Evolutionary conservation across 2,888 invertebrate genomes (phyloP).

Genomic region (Heliconius cydno): DNA sequence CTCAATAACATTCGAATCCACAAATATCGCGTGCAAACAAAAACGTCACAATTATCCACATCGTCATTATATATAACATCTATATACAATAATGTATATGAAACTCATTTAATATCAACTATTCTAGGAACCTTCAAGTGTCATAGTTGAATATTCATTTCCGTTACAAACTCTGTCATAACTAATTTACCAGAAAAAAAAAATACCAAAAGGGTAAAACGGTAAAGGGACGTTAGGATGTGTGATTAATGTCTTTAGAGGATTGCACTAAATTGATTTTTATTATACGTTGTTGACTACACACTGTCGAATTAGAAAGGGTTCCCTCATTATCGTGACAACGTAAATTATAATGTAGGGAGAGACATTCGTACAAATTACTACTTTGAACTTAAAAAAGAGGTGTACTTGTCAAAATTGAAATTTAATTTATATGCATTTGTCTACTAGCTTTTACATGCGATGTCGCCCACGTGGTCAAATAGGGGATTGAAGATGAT

Average conservation of each 20-base stretch:
- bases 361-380: slow-evolving; percentile 16
- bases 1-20: no score
- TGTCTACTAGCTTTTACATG: slow-evolving; percentile 24
- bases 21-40: no score
- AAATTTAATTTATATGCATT: slow-evolving; percentile 24
- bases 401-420: not conserved
- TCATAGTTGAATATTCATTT: slow-evolving; percentile 26
- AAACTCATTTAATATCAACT: not conserved
- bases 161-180: slow-evolving; percentile 29
- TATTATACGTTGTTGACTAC: slow-evolving; percentile 65
- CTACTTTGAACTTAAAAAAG: slow-evolving; percentile 1
- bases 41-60: not conserved
- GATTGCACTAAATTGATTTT: slow-evolving; percentile 74
- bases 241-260: slow-evolving; percentile 70
- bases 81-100: not conserved
- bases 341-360: slow-evolving; percentile 40
- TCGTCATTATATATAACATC: not conserved
- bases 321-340: slow-evolving; percentile 49
- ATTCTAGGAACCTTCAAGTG: not conserved
- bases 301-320: slow-evolving; percentile 51
- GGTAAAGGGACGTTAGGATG: slow-evolving; percentile 53
- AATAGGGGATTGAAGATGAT: no score
- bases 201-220: slow-evolving; percentile 56
- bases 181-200: slow-evolving; percentile 24
- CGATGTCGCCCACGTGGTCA: not conserved